Percentiles rank a stretch among this genome's conserved stretches.
Evolutionary conservation across 2,888 invertebrate species (phyloP).

Genomic region (Atherix ibis): DNA sequence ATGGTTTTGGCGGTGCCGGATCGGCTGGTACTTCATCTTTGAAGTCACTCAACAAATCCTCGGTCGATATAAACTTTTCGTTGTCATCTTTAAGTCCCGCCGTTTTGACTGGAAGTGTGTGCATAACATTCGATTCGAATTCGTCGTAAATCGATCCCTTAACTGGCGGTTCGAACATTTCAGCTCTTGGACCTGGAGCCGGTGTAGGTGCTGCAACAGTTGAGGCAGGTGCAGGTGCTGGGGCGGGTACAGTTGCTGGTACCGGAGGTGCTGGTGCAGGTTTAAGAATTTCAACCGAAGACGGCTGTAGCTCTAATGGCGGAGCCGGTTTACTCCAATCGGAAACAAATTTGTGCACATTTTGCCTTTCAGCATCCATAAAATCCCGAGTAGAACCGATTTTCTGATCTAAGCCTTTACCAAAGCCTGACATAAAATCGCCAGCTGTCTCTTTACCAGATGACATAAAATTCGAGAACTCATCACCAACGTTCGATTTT

Average conservation of each 20-base stretch:
- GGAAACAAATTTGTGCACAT: too few species aligned
- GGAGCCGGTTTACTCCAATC: too few species aligned
- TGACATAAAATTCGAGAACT: slow-evolving; percentile 3
- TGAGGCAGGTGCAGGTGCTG: neutral
- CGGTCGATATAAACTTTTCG: slow-evolving; percentile 32
- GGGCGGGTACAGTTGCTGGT: neutral
- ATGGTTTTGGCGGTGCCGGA: slow-evolving; percentile 11
- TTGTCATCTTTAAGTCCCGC: slow-evolving; percentile 27
- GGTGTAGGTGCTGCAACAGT: neutral
- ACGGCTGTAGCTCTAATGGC: neutral
- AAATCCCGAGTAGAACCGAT: slow-evolving; percentile 9
- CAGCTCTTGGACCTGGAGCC: too few species aligned
- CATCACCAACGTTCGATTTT: slow-evolving; percentile 6
- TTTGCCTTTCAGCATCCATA: slow-evolving; percentile 8
- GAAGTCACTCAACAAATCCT: slow-evolving; percentile 28
- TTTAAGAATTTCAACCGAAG: neutral
- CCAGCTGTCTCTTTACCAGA: slow-evolving; percentile 2
- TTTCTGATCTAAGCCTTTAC: slow-evolving; percentile 6
- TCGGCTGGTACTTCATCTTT: slow-evolving; percentile 20
- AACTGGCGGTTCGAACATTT: too few species aligned
- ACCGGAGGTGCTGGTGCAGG: neutral
- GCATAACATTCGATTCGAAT: slow-evolving; percentile 27
- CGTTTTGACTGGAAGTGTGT: slow-evolving; percentile 29
- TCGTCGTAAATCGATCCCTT: too few species aligned
- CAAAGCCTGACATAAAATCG: slow-evolving; percentile 7